Evolutionary conservation across 2,888 invertebrate genomes (phyloP), one percentile per base, ranked within the genome.

Genomic region (Chrysolina haemoptera): DNA sequence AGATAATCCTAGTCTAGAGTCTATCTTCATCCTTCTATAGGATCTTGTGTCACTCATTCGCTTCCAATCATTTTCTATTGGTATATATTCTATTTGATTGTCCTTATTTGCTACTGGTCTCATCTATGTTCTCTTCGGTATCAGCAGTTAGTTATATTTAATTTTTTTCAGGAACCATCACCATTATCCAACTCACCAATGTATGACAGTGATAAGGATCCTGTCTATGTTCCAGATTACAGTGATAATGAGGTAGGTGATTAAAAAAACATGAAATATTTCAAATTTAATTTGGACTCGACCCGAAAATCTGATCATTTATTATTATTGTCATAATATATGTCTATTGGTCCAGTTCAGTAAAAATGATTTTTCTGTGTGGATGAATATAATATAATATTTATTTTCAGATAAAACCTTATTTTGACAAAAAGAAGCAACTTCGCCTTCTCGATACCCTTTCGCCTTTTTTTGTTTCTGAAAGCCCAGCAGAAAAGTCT

Each of bases 151-250:
- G 35, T 35, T 35, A 35, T 35, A 35, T 3, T 5, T 1, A 27
- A 6, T 35, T 35, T 8, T 6, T 46, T 46, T 46, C 14, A 46
- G 46, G 46, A 4, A n/a, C 0, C 14, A 46, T 46, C n/a, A 4
- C n/a, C 46, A 46, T 46, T 14, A 14, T 46, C 46, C n/a, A n/a
- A 46, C n/a, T 46, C 46, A n/a, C 14, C 46, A n/a, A n/a, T 14
- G 46, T 46, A 46, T 46, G 46, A 46, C 46, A 46, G 46, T 46
- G 46, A 46, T 46, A n/a, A 46, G 5, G 46, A 46, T 46, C 46
- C 46, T 14, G 14, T 2, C 8, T 46, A 46, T 46, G 0, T 14
- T 46, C 46, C 14, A 46, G 46, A 46, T 14, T 46, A 4, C 14
- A 14, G 14, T 14, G 46, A 46, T 14, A 46, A 14, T 46, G 46